Evolutionary conservation across 2,888 invertebrate species (phyloP).

Genomic region (Lochmaea capreae): DNA sequence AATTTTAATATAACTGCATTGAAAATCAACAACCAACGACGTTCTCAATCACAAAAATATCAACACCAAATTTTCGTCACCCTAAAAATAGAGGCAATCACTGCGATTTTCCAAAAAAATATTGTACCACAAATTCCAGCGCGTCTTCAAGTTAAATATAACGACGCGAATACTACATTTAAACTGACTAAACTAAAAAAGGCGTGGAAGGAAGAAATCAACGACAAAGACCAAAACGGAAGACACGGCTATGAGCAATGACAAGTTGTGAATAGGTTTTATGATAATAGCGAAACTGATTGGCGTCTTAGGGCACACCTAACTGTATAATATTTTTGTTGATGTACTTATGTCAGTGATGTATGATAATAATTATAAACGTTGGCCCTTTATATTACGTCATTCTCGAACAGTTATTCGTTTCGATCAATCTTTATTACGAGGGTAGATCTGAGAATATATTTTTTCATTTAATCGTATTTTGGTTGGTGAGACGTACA

Average conservation of each 20-base stretch:
- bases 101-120: background rate
- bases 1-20: too few species aligned
- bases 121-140: slow-evolving; percentile 6
- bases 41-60: too few species aligned
- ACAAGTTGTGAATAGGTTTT: slow-evolving; percentile 29
- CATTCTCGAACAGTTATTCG: background rate
- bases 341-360: slow-evolving; percentile 7
- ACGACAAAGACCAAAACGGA: slow-evolving; percentile 29
- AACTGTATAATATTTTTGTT: slow-evolving; percentile 21
- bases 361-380: background rate
- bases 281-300: slow-evolving; percentile 42
- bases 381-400: slow-evolving; percentile 10
- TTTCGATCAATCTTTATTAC: background rate
- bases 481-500: too few species aligned
- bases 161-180: slow-evolving; percentile 10
- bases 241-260: slow-evolving; percentile 40
- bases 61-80: too few species aligned
- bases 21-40: too few species aligned
- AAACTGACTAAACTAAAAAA: slow-evolving; percentile 16
- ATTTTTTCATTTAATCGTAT: too few species aligned
- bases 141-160: background rate
- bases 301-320: slow-evolving; percentile 39
- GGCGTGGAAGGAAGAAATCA: slow-evolving; percentile 34
- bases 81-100: too few species aligned
- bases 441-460: background rate